Evolutionary conservation across 2,113 vertebrate species (phyloP).

Genomic region (Pyrgilauda ruficollis): DNA sequence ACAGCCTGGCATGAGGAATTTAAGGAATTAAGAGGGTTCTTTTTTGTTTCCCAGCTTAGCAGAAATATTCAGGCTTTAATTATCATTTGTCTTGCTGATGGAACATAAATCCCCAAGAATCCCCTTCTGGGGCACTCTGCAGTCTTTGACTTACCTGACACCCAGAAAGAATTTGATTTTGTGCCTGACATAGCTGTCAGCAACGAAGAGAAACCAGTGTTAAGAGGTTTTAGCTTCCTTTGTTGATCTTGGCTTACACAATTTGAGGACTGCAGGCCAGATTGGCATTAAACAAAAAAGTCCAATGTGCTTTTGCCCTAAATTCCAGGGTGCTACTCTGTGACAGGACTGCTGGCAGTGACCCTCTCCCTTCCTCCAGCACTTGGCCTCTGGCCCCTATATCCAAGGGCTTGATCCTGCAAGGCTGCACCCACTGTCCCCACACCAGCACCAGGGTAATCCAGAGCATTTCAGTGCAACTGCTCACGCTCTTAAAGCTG

Average conservation of each 20-base stretch:
- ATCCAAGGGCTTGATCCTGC: not conserved
- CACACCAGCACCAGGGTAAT: not conserved
- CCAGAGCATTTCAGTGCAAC: not conserved
- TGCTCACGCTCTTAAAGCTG: not conserved
- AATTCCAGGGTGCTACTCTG: not conserved
- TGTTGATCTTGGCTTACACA: not conserved
- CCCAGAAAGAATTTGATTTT: slow-evolving; percentile 23
- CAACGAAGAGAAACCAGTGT: not conserved
- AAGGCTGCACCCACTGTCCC: not conserved
- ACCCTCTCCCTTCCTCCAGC: not conserved
- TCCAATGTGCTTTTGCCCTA: not conserved
- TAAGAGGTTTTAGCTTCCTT: not conserved
- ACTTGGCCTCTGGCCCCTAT: not conserved
- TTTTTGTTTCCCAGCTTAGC: slow-evolving; percentile 22
- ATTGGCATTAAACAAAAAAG: not conserved
- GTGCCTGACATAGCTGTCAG: not conserved
- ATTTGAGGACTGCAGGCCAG: not conserved
- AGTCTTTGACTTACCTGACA: slow-evolving; percentile 35
- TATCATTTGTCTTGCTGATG: slow-evolving; percentile 1
- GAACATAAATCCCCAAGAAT: slow-evolving; percentile 42
- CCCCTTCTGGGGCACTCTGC: slow-evolving; percentile 23
- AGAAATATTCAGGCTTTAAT: slow-evolving; percentile 54
- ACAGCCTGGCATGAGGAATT: slow-evolving; percentile 49
- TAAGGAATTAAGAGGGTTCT: not conserved
- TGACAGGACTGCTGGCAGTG: not conserved